Base-by-base conservation (phyloP, 2,888 invertebrate genomes). In the Brachyptera putata region DNA sequence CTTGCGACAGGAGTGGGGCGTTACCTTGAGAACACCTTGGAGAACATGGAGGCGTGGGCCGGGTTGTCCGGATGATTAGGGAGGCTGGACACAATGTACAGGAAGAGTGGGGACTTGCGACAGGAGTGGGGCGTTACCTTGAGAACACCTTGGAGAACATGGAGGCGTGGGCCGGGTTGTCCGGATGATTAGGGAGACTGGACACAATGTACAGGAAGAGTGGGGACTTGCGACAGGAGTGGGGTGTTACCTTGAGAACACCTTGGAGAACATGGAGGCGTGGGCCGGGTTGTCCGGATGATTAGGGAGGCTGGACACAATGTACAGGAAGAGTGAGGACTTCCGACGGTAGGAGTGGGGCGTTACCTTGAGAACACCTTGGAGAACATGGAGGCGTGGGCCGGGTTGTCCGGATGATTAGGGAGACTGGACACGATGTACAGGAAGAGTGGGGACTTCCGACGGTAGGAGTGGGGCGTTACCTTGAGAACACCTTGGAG, bases 121-220 rank as follows among this genome's bases (percentile, higher is more conserved):
- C n/a, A n/a, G n/a, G n/a, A n/a, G n/a, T n/a, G n/a, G n/a, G n/a
- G n/a, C n/a, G n/a, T n/a, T 75, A 91, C 92, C 91, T 92, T 73
- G 90, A 92, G 75, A 91, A 92, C 67, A 92, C 92, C 83, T 92
- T 92, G 69, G 91, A 91, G 80, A 92, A 92, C 67, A 91, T 86
- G 69, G 91, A 91, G 24, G 82, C 81, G 69, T 83, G 82, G 70
- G 84, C 83, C 25, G 50, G 25, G 26, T 63, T 63, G 13, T 36
- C 56, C 48, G 70, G 77, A 74, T 75, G 84, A 74, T 78, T 83
- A 46, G 61, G 61, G 58, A 70, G 69, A 26, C 69, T 70, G 5
- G 71, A 69, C n/a, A 69, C 69, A 56, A 72, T 64, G 69, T 78
- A n/a, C n/a, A n/a, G n/a, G n/a, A n/a, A n/a, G n/a, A n/a, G n/a